A percentile compares a stretch with the other conserved stretches of the same genome.
These are phyloP conservation scores for Genyomyrus donnyi DNA, from an alignment of 2,113 vertebrate species.

Conservation along the genomic window DNA sequence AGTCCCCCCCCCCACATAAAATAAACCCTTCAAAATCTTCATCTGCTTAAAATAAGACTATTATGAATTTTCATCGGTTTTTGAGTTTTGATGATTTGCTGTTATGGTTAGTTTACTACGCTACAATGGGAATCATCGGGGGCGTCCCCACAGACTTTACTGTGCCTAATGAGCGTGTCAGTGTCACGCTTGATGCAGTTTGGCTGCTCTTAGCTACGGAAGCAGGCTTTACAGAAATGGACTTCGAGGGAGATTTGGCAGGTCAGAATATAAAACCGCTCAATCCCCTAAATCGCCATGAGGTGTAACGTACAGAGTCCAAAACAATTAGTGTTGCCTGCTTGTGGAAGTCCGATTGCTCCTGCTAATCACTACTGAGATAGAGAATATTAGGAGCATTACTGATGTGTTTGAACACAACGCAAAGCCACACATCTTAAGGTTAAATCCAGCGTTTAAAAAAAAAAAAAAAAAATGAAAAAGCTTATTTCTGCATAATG, in stretches of 20 bases:
- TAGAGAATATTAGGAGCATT: not conserved
- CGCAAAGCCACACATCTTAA: slow-evolving; percentile 1
- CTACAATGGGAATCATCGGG: not conserved
- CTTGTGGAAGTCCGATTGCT: not conserved
- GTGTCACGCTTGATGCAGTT: not conserved
- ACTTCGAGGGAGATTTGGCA: not conserved
- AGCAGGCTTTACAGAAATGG: not conserved
- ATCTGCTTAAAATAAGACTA: not conserved
- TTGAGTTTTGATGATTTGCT: not conserved
- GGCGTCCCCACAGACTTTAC: not conserved
- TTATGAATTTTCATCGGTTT: not conserved
- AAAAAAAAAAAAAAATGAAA: not conserved
- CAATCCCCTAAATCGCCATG: not conserved
- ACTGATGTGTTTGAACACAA: not conserved
- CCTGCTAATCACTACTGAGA: not conserved
- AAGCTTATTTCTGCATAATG: not conserved
- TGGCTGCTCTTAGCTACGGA: not conserved
- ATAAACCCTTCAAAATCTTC: not conserved
- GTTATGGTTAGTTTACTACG: not conserved
- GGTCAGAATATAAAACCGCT: not conserved
- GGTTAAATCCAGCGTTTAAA: not conserved
- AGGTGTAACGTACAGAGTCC: not conserved
- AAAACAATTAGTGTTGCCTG: not conserved
- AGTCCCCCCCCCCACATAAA: not conserved
- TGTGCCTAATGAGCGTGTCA: not conserved